These are phyloP conservation scores for Natrix natrix DNA, from an alignment of 2,797 vertebrate genomes.

Conservation along the genomic window DNA sequence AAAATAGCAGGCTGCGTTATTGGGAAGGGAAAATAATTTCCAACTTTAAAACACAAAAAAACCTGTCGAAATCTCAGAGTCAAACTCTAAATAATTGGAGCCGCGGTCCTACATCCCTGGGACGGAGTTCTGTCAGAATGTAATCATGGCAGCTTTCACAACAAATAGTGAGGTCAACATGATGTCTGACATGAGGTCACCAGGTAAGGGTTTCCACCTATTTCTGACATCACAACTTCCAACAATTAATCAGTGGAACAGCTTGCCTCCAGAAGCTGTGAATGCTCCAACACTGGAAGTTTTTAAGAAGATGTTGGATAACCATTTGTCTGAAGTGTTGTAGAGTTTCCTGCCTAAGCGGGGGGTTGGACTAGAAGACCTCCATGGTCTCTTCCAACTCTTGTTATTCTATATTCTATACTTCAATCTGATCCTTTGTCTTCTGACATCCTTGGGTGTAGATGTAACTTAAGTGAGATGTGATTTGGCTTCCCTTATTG, in stretches of 20 bases:
- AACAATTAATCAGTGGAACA: neutral
- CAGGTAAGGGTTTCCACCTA: neutral
- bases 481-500: neutral
- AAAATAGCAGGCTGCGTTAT: conserved; percentile 36
- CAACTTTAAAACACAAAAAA: neutral
- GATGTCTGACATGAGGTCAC: neutral
- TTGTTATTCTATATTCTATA: too few relatives aligned
- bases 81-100: neutral
- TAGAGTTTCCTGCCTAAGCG: too few relatives aligned
- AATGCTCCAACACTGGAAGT: too few relatives aligned
- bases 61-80: too few relatives aligned
- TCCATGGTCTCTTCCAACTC: too few relatives aligned
- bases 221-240: neutral
- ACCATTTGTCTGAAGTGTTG: too few relatives aligned
- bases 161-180: neutral
- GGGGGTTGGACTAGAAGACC: too few relatives aligned
- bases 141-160: neutral
- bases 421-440: neutral
- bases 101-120: neutral
- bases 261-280: too few relatives aligned
- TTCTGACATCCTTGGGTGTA: neutral
- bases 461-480: neutral
- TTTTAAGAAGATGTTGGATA: too few relatives aligned
- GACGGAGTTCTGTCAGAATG: neutral
- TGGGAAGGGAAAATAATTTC: conserved; percentile 28